Percentiles rank a stretch among this genome's conserved stretches.
Evolutionary conservation across 1,140 invertebrate genomes (phyloP).

Genomic region (Octopus sinensis): DNA sequence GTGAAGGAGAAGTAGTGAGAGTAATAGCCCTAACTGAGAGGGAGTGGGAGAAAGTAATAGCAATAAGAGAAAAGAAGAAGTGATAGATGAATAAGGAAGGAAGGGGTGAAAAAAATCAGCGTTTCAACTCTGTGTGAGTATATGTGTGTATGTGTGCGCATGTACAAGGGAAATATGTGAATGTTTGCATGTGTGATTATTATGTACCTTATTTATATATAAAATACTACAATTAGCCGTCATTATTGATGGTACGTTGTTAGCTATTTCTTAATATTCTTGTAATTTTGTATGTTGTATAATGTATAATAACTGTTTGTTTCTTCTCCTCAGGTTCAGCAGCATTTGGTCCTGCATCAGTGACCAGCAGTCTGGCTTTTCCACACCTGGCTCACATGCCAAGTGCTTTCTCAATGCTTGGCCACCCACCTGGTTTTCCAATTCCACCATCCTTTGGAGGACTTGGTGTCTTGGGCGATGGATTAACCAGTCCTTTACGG

Average conservation of each 20-base stretch:
- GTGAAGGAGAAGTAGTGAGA: too few relatives aligned
- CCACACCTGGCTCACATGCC: slow-evolving; percentile 40
- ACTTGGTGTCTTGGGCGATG: slow-evolving; percentile 29
- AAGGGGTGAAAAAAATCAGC: too few relatives aligned
- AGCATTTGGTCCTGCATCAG: slow-evolving; percentile 31
- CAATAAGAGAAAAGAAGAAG: too few relatives aligned
- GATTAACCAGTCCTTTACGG: slow-evolving; percentile 30
- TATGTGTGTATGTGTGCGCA: neutral
- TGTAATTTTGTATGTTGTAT: neutral
- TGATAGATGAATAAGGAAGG: too few relatives aligned
- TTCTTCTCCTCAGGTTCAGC: slow-evolving; percentile 31
- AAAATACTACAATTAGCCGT: neutral
- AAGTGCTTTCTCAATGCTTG: slow-evolving; percentile 38
- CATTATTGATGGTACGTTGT: neutral
- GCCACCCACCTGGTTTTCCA: slow-evolving; percentile 35
- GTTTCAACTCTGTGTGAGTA: neutral
- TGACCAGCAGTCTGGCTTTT: slow-evolving; percentile 27
- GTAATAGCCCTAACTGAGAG: too few relatives aligned
- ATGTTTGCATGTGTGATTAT: too few relatives aligned
- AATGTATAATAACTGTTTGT: slow-evolving; percentile 3
- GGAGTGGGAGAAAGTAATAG: too few relatives aligned
- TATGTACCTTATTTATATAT: neutral
- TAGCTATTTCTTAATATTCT: slow-evolving; percentile 19
- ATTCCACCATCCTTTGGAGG: slow-evolving; percentile 38
- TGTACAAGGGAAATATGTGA: neutral